Evolutionary conservation across 2,797 vertebrate species (phyloP), one percentile per base, ranked within the genome.

Genomic region (Gadopsis bispinosus): DNA sequence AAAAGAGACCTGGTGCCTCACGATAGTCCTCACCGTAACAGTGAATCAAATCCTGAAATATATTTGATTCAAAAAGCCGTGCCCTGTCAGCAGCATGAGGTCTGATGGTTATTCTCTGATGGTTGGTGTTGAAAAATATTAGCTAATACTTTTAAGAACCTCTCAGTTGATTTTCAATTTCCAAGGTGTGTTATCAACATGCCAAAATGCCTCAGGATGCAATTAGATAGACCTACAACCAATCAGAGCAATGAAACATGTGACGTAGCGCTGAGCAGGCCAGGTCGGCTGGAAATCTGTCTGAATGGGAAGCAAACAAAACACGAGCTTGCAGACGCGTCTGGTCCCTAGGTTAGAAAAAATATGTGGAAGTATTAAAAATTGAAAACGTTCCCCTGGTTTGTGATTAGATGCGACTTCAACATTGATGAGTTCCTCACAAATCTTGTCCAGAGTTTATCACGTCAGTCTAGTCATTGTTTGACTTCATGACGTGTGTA

Each of bases 371-470:
- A 35, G 47, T 69, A 39, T 73, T 65, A 9, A 20, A 50, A n/a
- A 70, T 26, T 20, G 19, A 3, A 45, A 45, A 47, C 3, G 7
- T 9, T 79, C 62, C 39, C 41, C n/a, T 58, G 59, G 22, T 47
- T 58, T 65, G 43, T 59, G 45, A 68, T 71, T 64, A n/a, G 20
- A 65, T 55, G 20, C 11, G 29, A 33, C 17, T 33, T 77, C 59
- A 78, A 74, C 62, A 12, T 19, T 37, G 4, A 63, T 37, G 45
- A 55, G 26, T 8, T 47, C 35, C 71, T 47, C 22, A 63, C 60
- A 59, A 59, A 68, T 63, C 43, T 41, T 35, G 39, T 75, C 39
- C 48, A 69, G 29, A 53, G 35, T 63, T 50, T 60, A 41, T 72
- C 5, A 54, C 33, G 33, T 39, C 37, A 29, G 31, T 29, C 4